These are phyloP conservation scores for Caerostris darwini DNA, from an alignment of 1,140 invertebrate genomes.

Conservation along the genomic window DNA sequence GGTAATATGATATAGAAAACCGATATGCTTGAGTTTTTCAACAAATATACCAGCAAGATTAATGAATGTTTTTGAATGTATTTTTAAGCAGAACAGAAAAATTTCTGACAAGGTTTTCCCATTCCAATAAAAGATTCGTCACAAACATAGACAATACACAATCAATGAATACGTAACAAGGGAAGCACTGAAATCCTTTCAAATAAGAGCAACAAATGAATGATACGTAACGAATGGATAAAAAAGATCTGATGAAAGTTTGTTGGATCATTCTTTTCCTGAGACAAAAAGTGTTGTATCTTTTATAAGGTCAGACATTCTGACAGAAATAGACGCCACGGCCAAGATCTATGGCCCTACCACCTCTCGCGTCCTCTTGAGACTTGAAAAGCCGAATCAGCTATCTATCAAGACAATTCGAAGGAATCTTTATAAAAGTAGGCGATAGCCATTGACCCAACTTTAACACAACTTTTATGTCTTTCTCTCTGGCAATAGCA, in stretches of 20 bases:
- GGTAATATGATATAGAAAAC: no score
- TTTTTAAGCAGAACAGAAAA: background rate
- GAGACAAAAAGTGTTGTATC: constrained; percentile 32
- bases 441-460: background rate
- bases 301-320: constrained; percentile 23
- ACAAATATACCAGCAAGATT: no score
- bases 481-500: background rate
- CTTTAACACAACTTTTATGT: constrained; percentile 15
- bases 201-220: constrained; percentile 7
- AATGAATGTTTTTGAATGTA: background rate
- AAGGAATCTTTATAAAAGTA: background rate
- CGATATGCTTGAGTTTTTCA: no score
- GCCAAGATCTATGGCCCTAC: background rate
- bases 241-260: background rate
- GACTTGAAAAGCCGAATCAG: constrained; percentile 13
- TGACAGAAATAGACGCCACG: constrained; percentile 26
- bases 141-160: background rate
- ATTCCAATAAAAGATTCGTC: no score
- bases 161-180: background rate
- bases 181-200: background rate
- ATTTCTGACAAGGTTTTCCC: no score
- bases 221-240: background rate
- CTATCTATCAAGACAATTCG: background rate
- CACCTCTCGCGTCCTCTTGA: background rate
- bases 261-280: background rate